Base-by-base conservation (phyloP, 2,113 vertebrate genomes). In the Cervus canadensis region DNA sequence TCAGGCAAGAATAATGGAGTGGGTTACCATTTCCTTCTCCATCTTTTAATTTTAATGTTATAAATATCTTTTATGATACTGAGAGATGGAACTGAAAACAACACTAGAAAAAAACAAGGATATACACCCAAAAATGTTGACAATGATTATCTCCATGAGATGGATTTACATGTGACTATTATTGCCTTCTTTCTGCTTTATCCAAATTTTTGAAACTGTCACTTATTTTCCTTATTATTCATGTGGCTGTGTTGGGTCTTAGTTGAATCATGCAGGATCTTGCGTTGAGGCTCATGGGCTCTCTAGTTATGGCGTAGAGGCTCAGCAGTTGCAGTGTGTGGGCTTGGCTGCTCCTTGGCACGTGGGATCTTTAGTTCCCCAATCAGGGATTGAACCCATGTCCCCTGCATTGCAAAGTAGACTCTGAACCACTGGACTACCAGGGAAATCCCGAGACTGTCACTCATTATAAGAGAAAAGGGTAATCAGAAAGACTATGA, bases 31-130 rank as follows among this genome's bases (percentile, higher is more conserved):
- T 74, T 74, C 36, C 21, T 74, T 74, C 11, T 40, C 67, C 67
- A 40, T 74, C 67, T 40, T 21, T 74, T 43, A 96, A 52, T 76
- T 97, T 94, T 87, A 95, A 89, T 52, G 78, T 88, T 81, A 64
- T 2, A 84, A 97, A 6, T 89, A 91, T 71, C 9, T 48, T 84
- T 86, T 92, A 56, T 43, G 12, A 91, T 48, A 81, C 25, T 88
- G 57, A 97, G 28, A 95, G 14, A 94, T 10, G 19, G 14, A 89
- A 88, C 12, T 16, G 43, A 96, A 93, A 92, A 89, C 40, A 92
- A 89, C 16, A 54, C 25, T 76, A 94, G 54, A 64, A 50, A 60
- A 59, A 96, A 93, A 83, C 23, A 30, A 83, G 10, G 7, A 48
- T 13, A 71, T 1, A 78, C 7, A 87, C 2, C 4, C 11, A 86